phyloP scores from a whole-genome alignment of 2,113 vertebrate species.

The Toxostoma redivivum region DNA sequence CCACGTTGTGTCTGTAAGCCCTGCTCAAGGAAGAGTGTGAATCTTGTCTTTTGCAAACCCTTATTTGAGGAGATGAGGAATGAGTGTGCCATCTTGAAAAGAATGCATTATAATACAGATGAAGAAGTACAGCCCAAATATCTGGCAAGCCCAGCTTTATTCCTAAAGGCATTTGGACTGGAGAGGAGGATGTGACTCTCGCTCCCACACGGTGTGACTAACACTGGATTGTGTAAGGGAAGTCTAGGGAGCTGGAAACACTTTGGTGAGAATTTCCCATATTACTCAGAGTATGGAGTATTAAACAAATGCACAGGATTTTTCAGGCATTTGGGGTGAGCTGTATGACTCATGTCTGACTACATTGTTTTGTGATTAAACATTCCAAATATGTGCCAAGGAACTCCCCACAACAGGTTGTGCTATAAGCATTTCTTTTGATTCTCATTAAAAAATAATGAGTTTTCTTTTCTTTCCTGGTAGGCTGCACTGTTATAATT shows the following conservation, averaged over 20 bases:
- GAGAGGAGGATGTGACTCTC: neutral
- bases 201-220: neutral
- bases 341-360: neutral
- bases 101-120: neutral
- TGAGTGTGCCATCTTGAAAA: neutral
- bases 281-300: neutral
- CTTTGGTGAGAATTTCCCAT: neutral
- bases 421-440: neutral
- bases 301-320: neutral
- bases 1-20: neutral
- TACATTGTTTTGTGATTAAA: neutral
- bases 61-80: neutral
- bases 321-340: neutral
- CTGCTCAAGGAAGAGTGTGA: neutral
- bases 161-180: neutral
- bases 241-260: neutral
- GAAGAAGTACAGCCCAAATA: neutral
- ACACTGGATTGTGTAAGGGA: neutral
- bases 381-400: neutral
- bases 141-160: neutral
- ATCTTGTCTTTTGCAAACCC: neutral
- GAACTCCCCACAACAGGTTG: neutral
- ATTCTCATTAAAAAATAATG: slow-evolving; percentile 17
- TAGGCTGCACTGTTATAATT: neutral
- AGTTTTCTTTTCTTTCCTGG: neutral